Conservation (phyloP, 92 coral and sea anemone genomes). For the Heliopora coerulea region DNA sequence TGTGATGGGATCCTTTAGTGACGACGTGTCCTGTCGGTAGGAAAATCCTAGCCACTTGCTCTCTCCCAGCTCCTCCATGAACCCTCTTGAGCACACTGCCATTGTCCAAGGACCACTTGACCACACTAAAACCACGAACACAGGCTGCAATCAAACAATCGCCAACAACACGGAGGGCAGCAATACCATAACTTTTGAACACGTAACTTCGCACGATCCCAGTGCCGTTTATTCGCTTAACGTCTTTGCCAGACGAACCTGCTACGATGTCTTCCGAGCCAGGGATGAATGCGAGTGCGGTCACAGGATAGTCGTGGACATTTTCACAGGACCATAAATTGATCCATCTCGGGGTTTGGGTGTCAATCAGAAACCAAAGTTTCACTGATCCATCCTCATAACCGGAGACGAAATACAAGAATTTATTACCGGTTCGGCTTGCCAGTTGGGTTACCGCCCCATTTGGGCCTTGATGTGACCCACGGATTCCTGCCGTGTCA, state of each 20-base stretch:
- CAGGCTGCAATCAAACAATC: conserved; percentile 44
- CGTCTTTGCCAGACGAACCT: conserved; percentile 53
- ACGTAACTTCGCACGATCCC: conserved; percentile 19
- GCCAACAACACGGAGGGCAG: conserved; percentile 31
- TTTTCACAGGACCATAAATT: conserved; percentile 17
- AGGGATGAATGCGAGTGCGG: conserved; percentile 46
- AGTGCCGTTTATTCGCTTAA: conserved; percentile 25
- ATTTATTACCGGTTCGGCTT: conserved; percentile 5
- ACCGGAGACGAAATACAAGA: conserved; percentile 36
- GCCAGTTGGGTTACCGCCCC: conserved; percentile 15
- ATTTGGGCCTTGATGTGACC: conserved; percentile 24
- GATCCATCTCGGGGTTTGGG: neutral
- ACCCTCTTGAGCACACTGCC: conserved; percentile 33
- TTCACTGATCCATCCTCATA: conserved; percentile 27
- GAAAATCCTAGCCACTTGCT: conserved; percentile 47
- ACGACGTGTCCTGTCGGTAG: conserved; percentile 32
- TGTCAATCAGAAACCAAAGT: conserved; percentile 35
- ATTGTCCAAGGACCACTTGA: conserved; percentile 41
- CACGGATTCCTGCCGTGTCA: neutral
- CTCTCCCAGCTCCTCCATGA: conserved; percentile 48
- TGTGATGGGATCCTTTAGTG: conserved; percentile 50
- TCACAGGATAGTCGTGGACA: conserved; percentile 35
- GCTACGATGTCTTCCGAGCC: conserved; percentile 39
- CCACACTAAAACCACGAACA: conserved; percentile 50
- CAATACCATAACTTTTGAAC: conserved; percentile 51